Evolutionary conservation across 2,113 vertebrate genomes (phyloP), one percentile per base, ranked within the genome.

Genomic region (Riparia riparia): DNA sequence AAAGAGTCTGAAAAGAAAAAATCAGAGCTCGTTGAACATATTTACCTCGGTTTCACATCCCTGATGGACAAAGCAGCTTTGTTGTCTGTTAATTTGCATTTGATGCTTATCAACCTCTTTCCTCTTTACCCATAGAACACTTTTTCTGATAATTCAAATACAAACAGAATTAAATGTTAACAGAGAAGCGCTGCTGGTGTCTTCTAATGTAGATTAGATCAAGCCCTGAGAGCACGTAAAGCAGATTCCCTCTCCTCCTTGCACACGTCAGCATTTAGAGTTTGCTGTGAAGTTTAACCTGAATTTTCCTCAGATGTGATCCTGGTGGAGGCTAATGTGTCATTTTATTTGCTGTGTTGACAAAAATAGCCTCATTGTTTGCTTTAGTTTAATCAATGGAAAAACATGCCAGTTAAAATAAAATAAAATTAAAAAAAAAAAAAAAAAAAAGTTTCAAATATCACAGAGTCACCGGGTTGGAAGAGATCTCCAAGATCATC

Each of bases 91-190:
- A 63, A 79, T 96, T 93, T 94, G 50, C 57, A 86, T 63, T 91
- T 94, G 73, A 69, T 78, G 73, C 77, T 79, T 68, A 66, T 61
- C 79, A 54, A 19, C 19, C 49, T 90, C 73, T 78, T 73, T 42
- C 41, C 37, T 83, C 69, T 92, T 95, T 86, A 88, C 53, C 34
- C 71, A 37, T 24, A 60, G 71, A 93, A 37, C 12, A 31, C 37
- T 91, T 95, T 94, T 60, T n/a, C 44, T 44, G 41, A 66, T 63
- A 86, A 76, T 78, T 92, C 60, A 85, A 66, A 93, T 63, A 83
- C 42, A 90, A 95, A 80, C 31, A 61, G 66, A 81, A 95, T 65
- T 73, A 91, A 71, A 87, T 81, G 63, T 58, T 88, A 83, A 76
- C 32, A 85, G 41, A 61, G 39, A 71, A 79, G 44, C 51, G 20